Percentiles rank a stretch among this genome's conserved stretches.
Evolutionary conservation across 2,888 invertebrate genomes (phyloP).

Genomic region (Megaustenia siamemsis): DNA sequence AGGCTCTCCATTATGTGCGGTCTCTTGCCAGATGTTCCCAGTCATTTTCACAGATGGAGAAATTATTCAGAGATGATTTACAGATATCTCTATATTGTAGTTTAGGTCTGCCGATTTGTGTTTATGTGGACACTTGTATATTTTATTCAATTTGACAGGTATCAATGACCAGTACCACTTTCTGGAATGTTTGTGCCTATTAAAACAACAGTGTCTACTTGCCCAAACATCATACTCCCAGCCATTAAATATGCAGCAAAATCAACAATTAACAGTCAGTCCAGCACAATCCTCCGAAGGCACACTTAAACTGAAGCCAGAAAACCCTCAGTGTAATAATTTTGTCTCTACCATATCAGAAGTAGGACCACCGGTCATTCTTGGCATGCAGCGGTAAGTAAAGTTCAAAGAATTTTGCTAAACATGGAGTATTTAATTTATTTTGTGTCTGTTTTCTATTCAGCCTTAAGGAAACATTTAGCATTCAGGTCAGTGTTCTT

Average conservation of each 20-base stretch:
- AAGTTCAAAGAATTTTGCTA: too few species aligned
- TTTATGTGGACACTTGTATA: too few species aligned
- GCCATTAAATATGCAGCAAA: not conserved
- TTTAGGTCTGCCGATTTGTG: too few species aligned
- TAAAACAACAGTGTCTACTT: constrained; percentile 61
- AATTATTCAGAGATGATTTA: too few species aligned
- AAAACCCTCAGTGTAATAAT: constrained; percentile 15
- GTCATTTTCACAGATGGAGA: too few species aligned
- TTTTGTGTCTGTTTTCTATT: too few species aligned
- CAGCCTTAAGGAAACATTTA: too few species aligned
- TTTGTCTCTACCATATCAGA: constrained; percentile 19
- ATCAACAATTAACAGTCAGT: not conserved
- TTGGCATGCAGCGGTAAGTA: constrained; percentile 9
- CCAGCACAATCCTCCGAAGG: not conserved
- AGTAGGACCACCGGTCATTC: not conserved
- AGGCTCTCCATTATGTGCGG: too few species aligned
- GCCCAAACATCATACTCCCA: not conserved
- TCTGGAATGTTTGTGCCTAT: constrained; percentile 73
- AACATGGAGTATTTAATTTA: too few species aligned
- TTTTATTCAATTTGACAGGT: constrained; percentile 58
- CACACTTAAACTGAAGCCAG: not conserved
- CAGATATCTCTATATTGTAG: too few species aligned
- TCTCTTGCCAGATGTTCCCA: too few species aligned
- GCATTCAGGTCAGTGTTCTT: too few species aligned
- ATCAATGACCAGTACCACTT: constrained; percentile 74